Evolutionary conservation across 1,140 invertebrate genomes (phyloP).

Genomic region (Papilio helenus): DNA sequence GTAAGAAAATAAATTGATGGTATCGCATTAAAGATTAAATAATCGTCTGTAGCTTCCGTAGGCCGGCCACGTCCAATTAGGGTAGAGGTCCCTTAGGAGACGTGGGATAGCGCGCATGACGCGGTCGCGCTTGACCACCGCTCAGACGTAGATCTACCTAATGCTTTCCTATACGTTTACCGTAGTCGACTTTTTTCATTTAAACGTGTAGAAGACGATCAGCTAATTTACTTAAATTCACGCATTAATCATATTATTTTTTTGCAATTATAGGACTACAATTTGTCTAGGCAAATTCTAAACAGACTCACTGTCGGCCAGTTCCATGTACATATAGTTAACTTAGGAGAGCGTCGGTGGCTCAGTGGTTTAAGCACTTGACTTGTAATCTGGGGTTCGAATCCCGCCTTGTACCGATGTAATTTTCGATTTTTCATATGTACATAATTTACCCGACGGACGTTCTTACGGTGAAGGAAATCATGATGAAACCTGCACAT

Average conservation of each 20-base stretch:
- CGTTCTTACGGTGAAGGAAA: too few relatives aligned
- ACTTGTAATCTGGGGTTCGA: too few relatives aligned
- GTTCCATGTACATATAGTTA: too few relatives aligned
- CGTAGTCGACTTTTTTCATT: neutral
- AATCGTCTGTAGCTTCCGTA: constrained; percentile 60
- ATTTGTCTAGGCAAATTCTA: neutral
- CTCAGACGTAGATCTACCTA: constrained; percentile 42
- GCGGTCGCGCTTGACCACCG: constrained; percentile 46
- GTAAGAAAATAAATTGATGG: constrained; percentile 47
- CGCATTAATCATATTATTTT: neutral
- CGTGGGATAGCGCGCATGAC: constrained; percentile 52
- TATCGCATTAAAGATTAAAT: constrained; percentile 62
- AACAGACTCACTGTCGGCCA: too few relatives aligned
- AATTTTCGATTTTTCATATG: too few relatives aligned
- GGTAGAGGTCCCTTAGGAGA: constrained; percentile 58
- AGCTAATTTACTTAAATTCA: neutral
- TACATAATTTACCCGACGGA: too few relatives aligned
- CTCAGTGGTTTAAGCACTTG: too few relatives aligned
- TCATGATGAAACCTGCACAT: too few relatives aligned
- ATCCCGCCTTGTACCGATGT: too few relatives aligned
- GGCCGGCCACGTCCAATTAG: constrained; percentile 73
- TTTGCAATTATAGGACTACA: neutral
- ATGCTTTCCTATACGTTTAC: constrained; percentile 17
- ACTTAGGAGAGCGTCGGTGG: too few relatives aligned
- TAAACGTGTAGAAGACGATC: neutral